Percentiles rank a stretch among this genome's conserved stretches.
Evolutionary conservation across 2,113 vertebrate species (phyloP).

Genomic region (Taxidea taxus): DNA sequence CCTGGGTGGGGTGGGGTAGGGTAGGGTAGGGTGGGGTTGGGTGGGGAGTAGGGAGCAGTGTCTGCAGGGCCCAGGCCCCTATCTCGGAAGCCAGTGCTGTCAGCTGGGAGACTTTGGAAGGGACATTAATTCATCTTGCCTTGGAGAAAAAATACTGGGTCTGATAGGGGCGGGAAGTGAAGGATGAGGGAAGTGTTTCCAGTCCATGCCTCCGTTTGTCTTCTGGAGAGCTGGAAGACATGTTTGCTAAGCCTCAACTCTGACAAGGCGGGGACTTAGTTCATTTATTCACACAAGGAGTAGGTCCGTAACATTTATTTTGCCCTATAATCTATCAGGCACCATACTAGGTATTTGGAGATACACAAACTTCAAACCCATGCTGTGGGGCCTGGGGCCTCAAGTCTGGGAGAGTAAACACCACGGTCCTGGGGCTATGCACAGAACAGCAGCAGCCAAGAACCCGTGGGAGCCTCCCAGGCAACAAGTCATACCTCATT

Average conservation of each 20-base stretch:
- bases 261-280: not conserved
- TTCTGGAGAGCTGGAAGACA: not conserved
- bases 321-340: not conserved
- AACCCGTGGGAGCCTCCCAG: fast-evolving
- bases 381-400: not conserved
- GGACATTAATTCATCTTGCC: not conserved
- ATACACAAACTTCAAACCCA: not conserved
- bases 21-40: not conserved
- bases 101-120: not conserved
- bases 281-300: not conserved
- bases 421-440: not conserved
- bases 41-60: not conserved
- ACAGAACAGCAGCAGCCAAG: not conserved
- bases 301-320: not conserved
- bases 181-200: not conserved
- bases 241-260: not conserved
- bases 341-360: not conserved
- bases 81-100: not conserved
- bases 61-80: not conserved
- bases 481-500: not conserved
- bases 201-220: not conserved
- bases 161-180: not conserved
- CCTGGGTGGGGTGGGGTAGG: not conserved
- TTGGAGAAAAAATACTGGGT: not conserved
- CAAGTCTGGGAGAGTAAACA: not conserved